phyloP scores from a whole-genome alignment of 2,797 vertebrate species.

The Sciurus carolinensis region DNA sequence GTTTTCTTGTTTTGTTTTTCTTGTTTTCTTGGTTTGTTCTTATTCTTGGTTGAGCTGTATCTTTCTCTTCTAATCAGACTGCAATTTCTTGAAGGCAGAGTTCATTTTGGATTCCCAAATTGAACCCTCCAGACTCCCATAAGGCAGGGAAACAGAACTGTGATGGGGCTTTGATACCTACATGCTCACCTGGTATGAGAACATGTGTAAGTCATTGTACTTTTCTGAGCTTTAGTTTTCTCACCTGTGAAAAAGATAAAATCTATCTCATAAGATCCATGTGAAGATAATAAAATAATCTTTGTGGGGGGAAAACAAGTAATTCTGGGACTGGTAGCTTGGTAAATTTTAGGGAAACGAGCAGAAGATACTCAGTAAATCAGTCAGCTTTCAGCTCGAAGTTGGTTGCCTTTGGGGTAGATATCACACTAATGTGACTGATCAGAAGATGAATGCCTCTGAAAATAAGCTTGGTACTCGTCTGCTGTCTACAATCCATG shows the following conservation, averaged over 20 bases:
- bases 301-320: slow-evolving; percentile 42
- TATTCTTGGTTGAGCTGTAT: background rate
- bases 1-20: background rate
- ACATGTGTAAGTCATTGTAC: background rate
- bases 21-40: slow-evolving; percentile 12
- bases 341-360: background rate
- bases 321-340: background rate
- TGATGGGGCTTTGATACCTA: background rate
- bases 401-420: background rate
- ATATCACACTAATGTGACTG: background rate
- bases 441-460: slow-evolving; percentile 22
- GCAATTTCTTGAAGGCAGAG: background rate
- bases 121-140: background rate
- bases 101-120: background rate
- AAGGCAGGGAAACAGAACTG: background rate
- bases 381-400: background rate
- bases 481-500: background rate
- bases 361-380: background rate
- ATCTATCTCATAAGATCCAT: background rate
- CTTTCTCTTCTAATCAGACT: background rate
- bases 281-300: slow-evolving; percentile 54
- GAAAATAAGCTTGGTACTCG: background rate
- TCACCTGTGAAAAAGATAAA: slow-evolving; percentile 42
- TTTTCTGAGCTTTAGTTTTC: slow-evolving; percentile 16
- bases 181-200: background rate